Percentiles rank a stretch among this genome's conserved stretches.
Conservation (phyloP, 2,113 vertebrate species). For the Actinemys pallida region DNA sequence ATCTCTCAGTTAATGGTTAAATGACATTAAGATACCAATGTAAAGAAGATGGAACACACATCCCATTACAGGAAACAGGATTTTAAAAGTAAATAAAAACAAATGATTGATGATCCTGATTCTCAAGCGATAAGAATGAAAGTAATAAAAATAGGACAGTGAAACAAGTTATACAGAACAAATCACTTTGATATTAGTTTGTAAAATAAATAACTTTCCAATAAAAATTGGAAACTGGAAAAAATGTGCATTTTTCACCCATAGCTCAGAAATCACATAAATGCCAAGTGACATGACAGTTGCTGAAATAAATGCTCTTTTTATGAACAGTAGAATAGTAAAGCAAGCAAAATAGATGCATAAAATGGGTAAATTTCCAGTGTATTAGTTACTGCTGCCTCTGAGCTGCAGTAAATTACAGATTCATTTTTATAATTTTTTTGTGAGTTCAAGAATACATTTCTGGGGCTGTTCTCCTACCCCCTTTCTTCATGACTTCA, state of each 20-base stretch:
- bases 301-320: slow-evolving; percentile 81
- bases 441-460: slow-evolving; percentile 71
- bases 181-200: slow-evolving; percentile 70
- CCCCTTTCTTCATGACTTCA: slow-evolving; percentile 61
- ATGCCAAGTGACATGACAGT: slow-evolving; percentile 79
- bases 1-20: slow-evolving; percentile 29
- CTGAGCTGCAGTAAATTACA: slow-evolving; percentile 78
- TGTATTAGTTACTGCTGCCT: slow-evolving; percentile 80
- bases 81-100: slow-evolving; percentile 36
- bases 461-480: slow-evolving; percentile 63
- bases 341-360: slow-evolving; percentile 83
- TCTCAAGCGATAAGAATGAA: slow-evolving; percentile 60
- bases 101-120: slow-evolving; percentile 43
- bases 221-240: slow-evolving; percentile 74
- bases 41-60: slow-evolving; percentile 40
- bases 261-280: slow-evolving; percentile 81
- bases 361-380: slow-evolving; percentile 82
- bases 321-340: slow-evolving; percentile 81
- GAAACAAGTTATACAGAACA: slow-evolving; percentile 70
- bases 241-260: slow-evolving; percentile 69
- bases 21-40: slow-evolving; percentile 34
- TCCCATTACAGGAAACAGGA: slow-evolving; percentile 21
- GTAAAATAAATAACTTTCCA: slow-evolving; percentile 78
- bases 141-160: slow-evolving; percentile 51
- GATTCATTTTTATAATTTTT: slow-evolving; percentile 75